Evolutionary conservation across 2,797 vertebrate species (phyloP).

Genomic region (Mus minutoides): DNA sequence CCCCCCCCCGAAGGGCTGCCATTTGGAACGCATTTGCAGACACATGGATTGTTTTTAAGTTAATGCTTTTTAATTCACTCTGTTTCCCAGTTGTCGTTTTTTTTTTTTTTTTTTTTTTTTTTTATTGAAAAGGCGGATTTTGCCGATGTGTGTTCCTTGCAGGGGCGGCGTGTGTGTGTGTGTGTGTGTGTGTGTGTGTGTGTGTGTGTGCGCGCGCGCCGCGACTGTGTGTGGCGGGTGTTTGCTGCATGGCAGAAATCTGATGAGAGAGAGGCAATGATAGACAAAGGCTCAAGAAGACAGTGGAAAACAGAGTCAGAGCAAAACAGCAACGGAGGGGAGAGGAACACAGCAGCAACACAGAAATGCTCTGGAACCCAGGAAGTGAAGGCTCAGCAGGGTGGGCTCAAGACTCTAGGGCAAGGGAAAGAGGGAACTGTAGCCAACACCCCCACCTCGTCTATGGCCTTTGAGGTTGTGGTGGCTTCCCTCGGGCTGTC

Average conservation of each 20-base stretch:
- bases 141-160: conserved; percentile 55
- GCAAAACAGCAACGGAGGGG: background rate
- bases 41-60: conserved; percentile 93
- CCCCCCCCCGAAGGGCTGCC: conserved; percentile 66
- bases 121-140: conserved; percentile 77
- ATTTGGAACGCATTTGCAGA: conserved; percentile 90
- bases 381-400: background rate
- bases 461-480: background rate
- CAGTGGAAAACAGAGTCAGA: background rate
- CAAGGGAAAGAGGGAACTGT: background rate
- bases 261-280: background rate
- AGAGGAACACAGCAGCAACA: background rate
- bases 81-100: conserved; percentile 87
- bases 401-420: background rate
- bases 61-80: conserved; percentile 87
- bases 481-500: background rate
- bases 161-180: background rate
- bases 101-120: conserved; percentile 81
- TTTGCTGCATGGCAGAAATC: conserved; percentile 1
- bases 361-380: accelerated
- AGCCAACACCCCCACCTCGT: background rate
- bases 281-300: conserved; percentile 25
- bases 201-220: background rate
- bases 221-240: background rate
- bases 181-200: background rate